These are phyloP conservation scores for Lucifuga dentata DNA, from an alignment of 2,113 vertebrate genomes.

Conservation along the genomic window DNA sequence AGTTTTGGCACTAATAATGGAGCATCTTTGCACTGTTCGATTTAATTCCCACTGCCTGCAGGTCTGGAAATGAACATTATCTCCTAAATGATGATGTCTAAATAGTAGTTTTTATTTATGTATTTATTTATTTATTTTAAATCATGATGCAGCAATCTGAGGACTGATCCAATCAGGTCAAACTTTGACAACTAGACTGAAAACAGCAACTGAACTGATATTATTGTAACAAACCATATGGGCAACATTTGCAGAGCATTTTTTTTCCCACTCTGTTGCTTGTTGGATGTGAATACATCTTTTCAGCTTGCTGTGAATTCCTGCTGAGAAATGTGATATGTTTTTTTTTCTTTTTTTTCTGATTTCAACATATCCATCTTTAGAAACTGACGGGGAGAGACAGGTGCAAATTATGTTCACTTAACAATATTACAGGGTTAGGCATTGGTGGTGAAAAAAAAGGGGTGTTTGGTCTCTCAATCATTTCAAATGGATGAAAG, in stretches of 20 bases:
- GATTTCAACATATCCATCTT: constrained; percentile 41
- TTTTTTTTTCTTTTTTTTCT: constrained; percentile 30
- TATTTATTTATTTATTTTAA: no score
- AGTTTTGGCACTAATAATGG: constrained; percentile 27
- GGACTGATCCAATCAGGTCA: constrained; percentile 22
- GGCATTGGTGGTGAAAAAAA: constrained; percentile 9
- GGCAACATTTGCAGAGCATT: constrained; percentile 1
- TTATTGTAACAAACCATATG: constrained; percentile 2
- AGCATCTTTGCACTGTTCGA: constrained; percentile 17
- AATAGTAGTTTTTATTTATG: background rate
- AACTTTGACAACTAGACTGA: constrained; percentile 31
- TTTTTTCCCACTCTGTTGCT: background rate
- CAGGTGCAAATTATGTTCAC: constrained; percentile 61
- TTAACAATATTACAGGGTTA: constrained; percentile 62
- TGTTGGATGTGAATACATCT: constrained; percentile 34
- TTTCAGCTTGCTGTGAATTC: constrained; percentile 16
- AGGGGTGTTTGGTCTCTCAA: constrained; percentile 18
- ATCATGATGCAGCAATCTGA: no score
- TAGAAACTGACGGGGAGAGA: constrained; percentile 38
- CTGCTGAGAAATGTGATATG: constrained; percentile 13
- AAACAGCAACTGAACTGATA: constrained; percentile 15
- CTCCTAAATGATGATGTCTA: constrained; percentile 14
- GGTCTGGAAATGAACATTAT: constrained; percentile 34
- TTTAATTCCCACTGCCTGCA: constrained; percentile 14
- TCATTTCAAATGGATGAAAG: constrained; percentile 56